Conservation (phyloP, 1,140 invertebrate genomes). For the Lepidurus couesii region DNA sequence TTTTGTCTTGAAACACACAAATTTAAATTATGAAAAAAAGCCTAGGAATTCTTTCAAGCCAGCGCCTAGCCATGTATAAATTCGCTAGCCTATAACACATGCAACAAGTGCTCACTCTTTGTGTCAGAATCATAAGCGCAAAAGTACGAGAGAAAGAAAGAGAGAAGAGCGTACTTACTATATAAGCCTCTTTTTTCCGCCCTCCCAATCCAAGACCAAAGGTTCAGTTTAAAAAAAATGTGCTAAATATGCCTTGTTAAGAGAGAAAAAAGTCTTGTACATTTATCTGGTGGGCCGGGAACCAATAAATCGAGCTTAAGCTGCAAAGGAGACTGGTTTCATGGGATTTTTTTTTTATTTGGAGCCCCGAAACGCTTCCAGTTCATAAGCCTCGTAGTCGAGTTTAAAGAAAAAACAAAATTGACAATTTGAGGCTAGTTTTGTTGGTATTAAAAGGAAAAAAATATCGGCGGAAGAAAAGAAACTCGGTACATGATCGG, state of each 20-base stretch:
- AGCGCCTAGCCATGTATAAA: conserved; percentile 7
- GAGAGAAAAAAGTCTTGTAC: not conserved
- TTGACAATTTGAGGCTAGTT: too few relatives aligned
- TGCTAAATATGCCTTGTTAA: conserved; percentile 15
- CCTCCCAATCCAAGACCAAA: not conserved
- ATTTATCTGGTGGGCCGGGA: not conserved
- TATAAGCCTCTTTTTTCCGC: not conserved
- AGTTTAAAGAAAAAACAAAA: not conserved
- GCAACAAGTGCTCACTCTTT: conserved; percentile 17
- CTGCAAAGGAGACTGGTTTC: not conserved
- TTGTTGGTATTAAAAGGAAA: too few relatives aligned
- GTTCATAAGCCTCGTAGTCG: not conserved
- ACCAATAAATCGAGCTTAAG: conserved; percentile 19
- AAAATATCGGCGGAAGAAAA: not conserved
- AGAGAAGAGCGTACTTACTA: conserved; percentile 14
- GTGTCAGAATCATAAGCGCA: not conserved
- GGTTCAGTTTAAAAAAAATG: conserved; percentile 12
- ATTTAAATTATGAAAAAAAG: not conserved
- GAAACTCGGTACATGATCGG: not conserved
- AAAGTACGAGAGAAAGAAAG: not conserved
- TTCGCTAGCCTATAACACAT: conserved; percentile 15
- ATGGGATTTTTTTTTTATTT: not conserved
- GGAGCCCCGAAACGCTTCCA: not conserved
- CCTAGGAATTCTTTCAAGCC: not conserved
- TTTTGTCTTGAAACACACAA: not conserved